Evolutionary conservation across 2,888 invertebrate genomes (phyloP), one percentile per base, ranked within the genome.

Genomic region (Mesorhabditis sp.): DNA sequence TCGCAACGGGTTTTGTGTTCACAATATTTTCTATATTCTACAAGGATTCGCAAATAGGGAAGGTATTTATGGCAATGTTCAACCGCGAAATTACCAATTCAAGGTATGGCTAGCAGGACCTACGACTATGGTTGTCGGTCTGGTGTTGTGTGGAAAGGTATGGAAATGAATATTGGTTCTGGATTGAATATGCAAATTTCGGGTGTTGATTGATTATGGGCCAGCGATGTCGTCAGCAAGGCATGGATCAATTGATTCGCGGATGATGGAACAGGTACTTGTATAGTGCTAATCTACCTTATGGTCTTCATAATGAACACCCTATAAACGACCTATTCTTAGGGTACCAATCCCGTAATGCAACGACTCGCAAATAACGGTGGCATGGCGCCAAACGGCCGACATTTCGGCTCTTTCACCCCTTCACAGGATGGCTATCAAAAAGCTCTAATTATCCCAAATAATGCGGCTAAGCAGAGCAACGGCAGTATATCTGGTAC

Each of bases 21-120:
- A 85, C 84, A 43, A 81, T 83, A 15, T 86, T 86, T 70, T 83
- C 85, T 66, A 82, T 85, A 62, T 84, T 85, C 74, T 80, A 85
- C 67, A 85, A 84, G 68, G 82, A 85, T 66, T 83, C 84, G 42
- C 84, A 85, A 67, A 85, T 85, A 41, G 84, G 84, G 70, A 83
- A 84, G 76, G 81, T 77, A 28, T 28, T 28, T 28, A 28, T 67
- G 15, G 15, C 45, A 62, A 42, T 65, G 4, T 61, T 65, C 15
- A 74, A 65, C n/a, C 43, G n/a, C 13, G 4, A 5, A 41, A 65
- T 65, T 5, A 65, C 42, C 42, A 41, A 41, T 70, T 71, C 3
- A 41, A 74, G 76, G 80, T 81, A 45, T 83, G 83, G 83, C 73
- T 84, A 7, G 82, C 82, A 5, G 83, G 82, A 45, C 82, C 82